A percentile compares a stretch with the other conserved stretches of the same genome.
Conservation (phyloP, 2,113 vertebrate genomes). For the Lucifuga dentata region DNA sequence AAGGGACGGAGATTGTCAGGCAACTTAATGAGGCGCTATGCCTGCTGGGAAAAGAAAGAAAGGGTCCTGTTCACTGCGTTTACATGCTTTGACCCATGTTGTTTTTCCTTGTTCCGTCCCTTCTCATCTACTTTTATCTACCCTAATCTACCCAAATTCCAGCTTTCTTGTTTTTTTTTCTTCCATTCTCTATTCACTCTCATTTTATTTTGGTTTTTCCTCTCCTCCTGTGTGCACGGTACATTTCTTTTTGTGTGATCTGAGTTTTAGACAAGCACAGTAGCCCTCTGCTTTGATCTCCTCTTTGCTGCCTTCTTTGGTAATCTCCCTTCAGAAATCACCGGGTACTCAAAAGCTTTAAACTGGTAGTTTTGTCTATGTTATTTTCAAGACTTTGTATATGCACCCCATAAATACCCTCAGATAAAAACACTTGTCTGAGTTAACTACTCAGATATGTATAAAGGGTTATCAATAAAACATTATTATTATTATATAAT, state of each 20-base stretch:
- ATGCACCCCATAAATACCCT: too few species aligned
- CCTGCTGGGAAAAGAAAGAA: slow-evolving; percentile 56
- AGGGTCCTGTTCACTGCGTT: too few species aligned
- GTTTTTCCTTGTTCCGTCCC: neutral
- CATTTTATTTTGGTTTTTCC: neutral
- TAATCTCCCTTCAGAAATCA: slow-evolving; percentile 52
- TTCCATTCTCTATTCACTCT: neutral
- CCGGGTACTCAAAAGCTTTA: slow-evolving; percentile 12
- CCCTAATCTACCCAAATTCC: slow-evolving; percentile 16
- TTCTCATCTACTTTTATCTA: slow-evolving; percentile 27
- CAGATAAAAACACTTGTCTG: neutral
- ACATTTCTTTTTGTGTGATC: slow-evolving; percentile 1
- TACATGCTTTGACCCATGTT: neutral
- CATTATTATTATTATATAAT: neutral
- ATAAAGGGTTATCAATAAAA: slow-evolving; percentile 14
- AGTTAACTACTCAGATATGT: too few species aligned
- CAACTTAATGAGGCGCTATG: slow-evolving; percentile 62
- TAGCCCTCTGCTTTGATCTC: slow-evolving; percentile 41
- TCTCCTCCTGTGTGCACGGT: slow-evolving; percentile 3
- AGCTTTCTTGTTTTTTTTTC: slow-evolving; percentile 19
- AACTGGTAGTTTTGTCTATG: slow-evolving; percentile 14
- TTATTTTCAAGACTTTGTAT: neutral
- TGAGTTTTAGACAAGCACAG: too few species aligned
- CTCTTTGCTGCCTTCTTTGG: slow-evolving; percentile 77
- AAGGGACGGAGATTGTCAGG: slow-evolving; percentile 56